Evolutionary conservation across 1,140 invertebrate species (phyloP), one percentile per base, ranked within the genome.

Genomic region (Ostrea edulis): DNA sequence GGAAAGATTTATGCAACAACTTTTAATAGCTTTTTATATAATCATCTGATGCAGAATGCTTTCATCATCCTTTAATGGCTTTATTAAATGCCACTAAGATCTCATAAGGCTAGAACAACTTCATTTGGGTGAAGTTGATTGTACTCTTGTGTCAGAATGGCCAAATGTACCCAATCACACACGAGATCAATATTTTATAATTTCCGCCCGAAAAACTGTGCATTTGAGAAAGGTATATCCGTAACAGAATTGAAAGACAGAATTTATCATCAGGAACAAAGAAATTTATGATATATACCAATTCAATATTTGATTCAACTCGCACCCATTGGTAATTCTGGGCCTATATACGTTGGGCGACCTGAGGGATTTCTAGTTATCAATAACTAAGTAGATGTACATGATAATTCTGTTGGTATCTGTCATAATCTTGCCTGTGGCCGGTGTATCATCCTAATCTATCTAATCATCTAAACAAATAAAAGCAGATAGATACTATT

Each of bases 41-140:
- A 25, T 14, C 14, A 29, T 8, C 25, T 25, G 29, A 29, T 14
- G 68, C 8, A 77, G 25, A 35, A 11, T 22, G n/a, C 25, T 77
- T 35, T 29, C 25, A 77, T 8, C 25, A 77, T 77, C 68, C 9
- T 77, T 77, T 77, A 77, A 77, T 77, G 68, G 68, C 68, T 77
- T 35, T 25, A 77, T 77, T 77, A 29, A 77, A 77, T 77, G 25
- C 29, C 68, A 77, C 12, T 29, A 77, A 29, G 22, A 35, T 77
- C 25, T 14, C 25, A 29, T 29, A 77, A 14, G 29, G 68, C 22
- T 35, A 25, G 14, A 62, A 77, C 58, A 17, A 44, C 35, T 62
- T 62, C 17, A 62, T 62, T 17, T 62, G 17, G 55, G 55, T 17
- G 35, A 44, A 44, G 35, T 44, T 44, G 35, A 17, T 77, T 77